These are phyloP conservation scores for Conistra vaccinii DNA, from an alignment of 2,888 invertebrate species.

Conservation along the genomic window DNA sequence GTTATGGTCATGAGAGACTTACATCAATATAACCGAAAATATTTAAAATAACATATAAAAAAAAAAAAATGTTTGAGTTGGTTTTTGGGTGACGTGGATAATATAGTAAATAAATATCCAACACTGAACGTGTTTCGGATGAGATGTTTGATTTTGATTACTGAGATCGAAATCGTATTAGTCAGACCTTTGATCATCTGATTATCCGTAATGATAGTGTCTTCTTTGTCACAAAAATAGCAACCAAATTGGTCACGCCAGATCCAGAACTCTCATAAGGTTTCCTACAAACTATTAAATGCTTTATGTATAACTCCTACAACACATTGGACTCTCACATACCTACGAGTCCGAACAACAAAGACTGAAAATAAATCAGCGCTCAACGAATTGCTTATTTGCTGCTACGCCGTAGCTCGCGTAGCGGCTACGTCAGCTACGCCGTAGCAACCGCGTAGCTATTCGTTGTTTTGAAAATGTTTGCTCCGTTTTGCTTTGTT, in stretches of 20 bases:
- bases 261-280: background rate
- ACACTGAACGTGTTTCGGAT: too few species aligned
- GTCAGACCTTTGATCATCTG: too few species aligned
- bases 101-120: too few species aligned
- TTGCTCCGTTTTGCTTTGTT: conserved; percentile 5
- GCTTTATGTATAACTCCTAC: background rate
- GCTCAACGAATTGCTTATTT: conserved; percentile 29
- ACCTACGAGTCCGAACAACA: conserved; percentile 31
- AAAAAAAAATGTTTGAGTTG: too few species aligned
- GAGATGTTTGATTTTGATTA: too few species aligned
- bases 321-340: background rate
- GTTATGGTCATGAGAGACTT: too few species aligned
- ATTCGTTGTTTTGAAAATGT: conserved; percentile 4
- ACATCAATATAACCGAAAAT: too few species aligned
- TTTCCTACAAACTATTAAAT: background rate
- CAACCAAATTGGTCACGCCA: background rate
- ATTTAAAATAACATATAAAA: too few species aligned
- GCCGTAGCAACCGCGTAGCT: conserved; percentile 32
- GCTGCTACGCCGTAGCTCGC: conserved; percentile 44
- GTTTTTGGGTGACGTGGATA: too few species aligned
- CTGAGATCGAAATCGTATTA: too few species aligned
- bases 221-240: too few species aligned
- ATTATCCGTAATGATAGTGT: too few species aligned
- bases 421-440: conserved; percentile 34
- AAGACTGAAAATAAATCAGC: conserved; percentile 43